Evolutionary conservation across 53 echinoderm and acorn worm genomes (phyloP).

Genomic region (Apostichopus leukothele): DNA sequence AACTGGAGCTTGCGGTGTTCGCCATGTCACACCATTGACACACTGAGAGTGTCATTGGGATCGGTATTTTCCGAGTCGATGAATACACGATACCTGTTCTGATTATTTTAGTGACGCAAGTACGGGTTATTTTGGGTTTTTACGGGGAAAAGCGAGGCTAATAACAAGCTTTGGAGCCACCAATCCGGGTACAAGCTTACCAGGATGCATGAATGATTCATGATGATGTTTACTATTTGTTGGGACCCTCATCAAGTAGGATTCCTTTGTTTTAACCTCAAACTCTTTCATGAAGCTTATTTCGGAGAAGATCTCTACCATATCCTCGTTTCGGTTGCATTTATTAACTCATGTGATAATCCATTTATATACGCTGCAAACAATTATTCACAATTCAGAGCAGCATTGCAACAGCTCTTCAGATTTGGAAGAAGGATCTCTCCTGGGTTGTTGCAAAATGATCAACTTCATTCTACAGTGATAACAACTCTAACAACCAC

Average conservation of each 20-base stretch:
- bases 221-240: constrained; percentile 45
- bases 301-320: constrained; percentile 29
- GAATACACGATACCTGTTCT: constrained; percentile 63
- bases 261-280: constrained; percentile 45
- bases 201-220: background rate
- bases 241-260: constrained; percentile 53
- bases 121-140: background rate
- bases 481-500: too few relatives aligned
- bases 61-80: constrained; percentile 50
- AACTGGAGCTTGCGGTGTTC: background rate
- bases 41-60: constrained; percentile 52
- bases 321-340: constrained; percentile 35
- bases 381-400: constrained; percentile 45
- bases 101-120: constrained; percentile 72
- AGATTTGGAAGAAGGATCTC: too few relatives aligned
- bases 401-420: background rate
- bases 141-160: too few relatives aligned
- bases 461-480: too few relatives aligned
- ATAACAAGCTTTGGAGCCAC: background rate
- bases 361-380: constrained; percentile 51
- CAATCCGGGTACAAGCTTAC: background rate
- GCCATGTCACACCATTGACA: constrained; percentile 7
- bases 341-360: constrained; percentile 52
- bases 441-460: too few relatives aligned
- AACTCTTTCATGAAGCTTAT: constrained; percentile 21